Base-by-base conservation (phyloP, 2,113 vertebrate genomes). In the Otocyon megalotis region DNA sequence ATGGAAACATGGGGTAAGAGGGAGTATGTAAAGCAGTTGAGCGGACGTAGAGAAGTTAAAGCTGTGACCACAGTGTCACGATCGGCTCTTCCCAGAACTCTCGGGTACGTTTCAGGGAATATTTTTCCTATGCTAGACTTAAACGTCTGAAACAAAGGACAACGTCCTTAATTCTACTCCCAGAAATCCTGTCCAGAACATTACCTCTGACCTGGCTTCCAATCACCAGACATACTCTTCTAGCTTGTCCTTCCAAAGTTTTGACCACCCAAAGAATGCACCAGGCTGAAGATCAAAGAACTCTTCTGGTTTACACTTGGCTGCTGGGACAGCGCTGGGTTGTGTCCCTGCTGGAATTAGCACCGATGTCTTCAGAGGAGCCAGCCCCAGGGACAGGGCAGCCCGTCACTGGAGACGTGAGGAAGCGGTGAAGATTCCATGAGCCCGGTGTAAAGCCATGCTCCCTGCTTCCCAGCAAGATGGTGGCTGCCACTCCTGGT, bases 261-360 rank as follows among this genome's bases (percentile, higher is more conserved):
- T 96, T 97, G 97, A 74, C 81, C 95, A 95, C 96, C 63, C 87
- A 93, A 97, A 96, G 97, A 97, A 98, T 96, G 96, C 96, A 82
- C 58, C 76, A 97, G 96, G 96, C 96, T 96, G 88, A 35, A 97
- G 96, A 98, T 98, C 96, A 98, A 98, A 98, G 97, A 76, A 58
- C 76, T 92, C 71, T 35, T 93, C 50, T 95, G 92, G 93, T 90
- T 96, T 79, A 30, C 62, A 94, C 91, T 97, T 97, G 96, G 97
- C 96, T n/a, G 28, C 37, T 62, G 56, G 32, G 54, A 62, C 17
- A 81, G 81, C 67, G 94, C 53, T 90, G 76, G 88, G 93, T n/a
- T 63, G 83, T 96, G 80, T 58, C 71, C 77, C 76, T 90, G 90
- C 93, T 97, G 76, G 95, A 95, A 97, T 97, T 97, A 92, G 79